Evolutionary conservation across 2,113 vertebrate genomes (phyloP).

Genomic region (Triplophysa siluroides): DNA sequence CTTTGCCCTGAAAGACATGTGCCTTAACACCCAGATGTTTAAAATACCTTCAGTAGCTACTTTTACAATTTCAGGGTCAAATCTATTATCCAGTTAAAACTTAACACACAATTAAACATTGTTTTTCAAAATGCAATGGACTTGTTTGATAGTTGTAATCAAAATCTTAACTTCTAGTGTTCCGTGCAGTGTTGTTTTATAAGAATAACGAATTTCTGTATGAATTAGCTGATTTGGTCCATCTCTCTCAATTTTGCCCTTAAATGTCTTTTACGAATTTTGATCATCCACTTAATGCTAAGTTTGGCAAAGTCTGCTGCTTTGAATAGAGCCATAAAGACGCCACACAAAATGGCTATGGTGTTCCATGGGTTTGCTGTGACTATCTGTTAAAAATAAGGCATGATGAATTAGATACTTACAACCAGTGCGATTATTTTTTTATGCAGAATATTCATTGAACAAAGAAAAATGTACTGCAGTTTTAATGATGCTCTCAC

Average conservation of each 20-base stretch:
- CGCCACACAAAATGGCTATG: slow-evolving; percentile 91
- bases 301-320: slow-evolving; percentile 94
- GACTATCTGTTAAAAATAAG: slow-evolving; percentile 79
- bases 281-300: slow-evolving; percentile 93
- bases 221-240: slow-evolving; percentile 77
- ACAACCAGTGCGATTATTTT: not conserved
- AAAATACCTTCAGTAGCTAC: slow-evolving; percentile 37
- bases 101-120: not conserved
- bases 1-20: slow-evolving; percentile 2
- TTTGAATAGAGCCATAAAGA: slow-evolving; percentile 96
- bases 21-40: not conserved
- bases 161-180: not conserved
- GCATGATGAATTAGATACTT: not conserved
- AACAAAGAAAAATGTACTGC: not conserved
- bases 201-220: not conserved
- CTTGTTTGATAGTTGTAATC: not conserved
- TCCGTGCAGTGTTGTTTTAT: not conserved
- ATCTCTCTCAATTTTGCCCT: slow-evolving; percentile 79
- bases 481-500: slow-evolving; percentile 45
- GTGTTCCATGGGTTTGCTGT: slow-evolving; percentile 95
- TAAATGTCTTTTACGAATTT: slow-evolving; percentile 85
- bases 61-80: slow-evolving; percentile 27
- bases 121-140: slow-evolving; percentile 20
- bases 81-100: slow-evolving; percentile 21
- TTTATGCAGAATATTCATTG: not conserved